These are phyloP conservation scores for Calliopum simillimum DNA, from an alignment of 2,888 invertebrate genomes.

Conservation along the genomic window DNA sequence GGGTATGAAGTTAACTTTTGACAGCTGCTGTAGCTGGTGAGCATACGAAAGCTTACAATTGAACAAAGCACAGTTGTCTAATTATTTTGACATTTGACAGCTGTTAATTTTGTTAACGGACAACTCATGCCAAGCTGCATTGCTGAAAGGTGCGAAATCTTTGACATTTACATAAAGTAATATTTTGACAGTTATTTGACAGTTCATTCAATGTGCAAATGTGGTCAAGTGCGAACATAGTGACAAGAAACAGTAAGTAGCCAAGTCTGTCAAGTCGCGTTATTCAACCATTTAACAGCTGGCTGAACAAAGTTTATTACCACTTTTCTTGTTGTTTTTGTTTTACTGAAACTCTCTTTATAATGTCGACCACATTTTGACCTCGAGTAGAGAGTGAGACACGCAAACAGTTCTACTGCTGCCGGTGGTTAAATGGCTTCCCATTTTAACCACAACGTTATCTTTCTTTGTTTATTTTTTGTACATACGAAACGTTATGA, in stretches of 20 bases:
- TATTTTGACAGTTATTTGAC: conserved; percentile 41
- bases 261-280: too few relatives aligned
- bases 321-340: too few relatives aligned
- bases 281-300: too few relatives aligned
- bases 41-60: neutral
- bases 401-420: too few relatives aligned
- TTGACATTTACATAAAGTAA: conserved; percentile 29
- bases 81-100: conserved; percentile 36
- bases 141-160: conserved; percentile 7
- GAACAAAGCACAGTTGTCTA: neutral
- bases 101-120: conserved; percentile 8
- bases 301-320: too few relatives aligned
- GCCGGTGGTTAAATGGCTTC: too few relatives aligned
- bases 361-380: too few relatives aligned
- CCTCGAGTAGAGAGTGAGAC: too few relatives aligned
- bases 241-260: neutral
- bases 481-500: too few relatives aligned
- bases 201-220: conserved; percentile 5
- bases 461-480: too few relatives aligned
- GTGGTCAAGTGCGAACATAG: neutral
- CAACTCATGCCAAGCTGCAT: neutral
- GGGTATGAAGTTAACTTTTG: conserved; percentile 18
- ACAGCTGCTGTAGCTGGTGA: conserved; percentile 18
- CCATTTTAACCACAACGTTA: too few relatives aligned
- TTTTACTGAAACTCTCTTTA: too few relatives aligned